Evolutionary conservation across 2,888 invertebrate genomes (phyloP), one percentile per base, ranked within the genome.

Genomic region (Cryptosula pallasiana): DNA sequence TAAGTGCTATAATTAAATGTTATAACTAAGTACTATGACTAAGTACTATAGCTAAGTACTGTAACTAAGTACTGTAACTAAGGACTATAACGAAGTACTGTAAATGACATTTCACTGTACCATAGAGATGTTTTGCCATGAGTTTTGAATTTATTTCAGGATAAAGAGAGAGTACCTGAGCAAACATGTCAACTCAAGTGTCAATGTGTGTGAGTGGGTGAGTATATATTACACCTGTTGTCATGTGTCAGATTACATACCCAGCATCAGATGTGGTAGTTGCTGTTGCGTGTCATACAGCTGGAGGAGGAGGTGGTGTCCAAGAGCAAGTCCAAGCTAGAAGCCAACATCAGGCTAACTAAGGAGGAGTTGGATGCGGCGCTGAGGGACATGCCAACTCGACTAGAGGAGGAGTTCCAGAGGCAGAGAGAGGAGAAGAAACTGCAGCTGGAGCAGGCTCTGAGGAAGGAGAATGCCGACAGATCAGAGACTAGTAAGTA

Each of bases 141-240:
- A n/a, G n/a, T n/a, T n/a, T n/a, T n/a, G n/a, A n/a, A n/a, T 45
- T 13, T 72, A 74, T 76, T 77, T 29, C 78, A 84, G 93, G 81
- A 91, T 92, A 84, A 94, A 93, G 84, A 87, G 94, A 81, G 91
- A 95, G 87, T 93, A 94, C 1, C 89, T 89, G 69, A 89, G 88
- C 74, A 88, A 90, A 79, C 90, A 94, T 5, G 94, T 96, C 76
- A 92, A 92, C 79, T 90, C 92, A 75, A 95, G 94, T 57, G 95
- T 95, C 71, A 27, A 27, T 5, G 25, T 29, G 2, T 63, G 63
- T 63, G 32, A 63, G 32, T 63, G 63, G 63, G 63, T 63, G n/a
- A 9, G 63, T 63, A n/a, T n/a, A n/a, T n/a, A 13, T 13, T 45
- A 45, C 45, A 45, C 45, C 9, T 45, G 45, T 45, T 13, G 9